phyloP scores from a whole-genome alignment of 2,797 vertebrate species.

The Darevskia nairensis region DNA sequence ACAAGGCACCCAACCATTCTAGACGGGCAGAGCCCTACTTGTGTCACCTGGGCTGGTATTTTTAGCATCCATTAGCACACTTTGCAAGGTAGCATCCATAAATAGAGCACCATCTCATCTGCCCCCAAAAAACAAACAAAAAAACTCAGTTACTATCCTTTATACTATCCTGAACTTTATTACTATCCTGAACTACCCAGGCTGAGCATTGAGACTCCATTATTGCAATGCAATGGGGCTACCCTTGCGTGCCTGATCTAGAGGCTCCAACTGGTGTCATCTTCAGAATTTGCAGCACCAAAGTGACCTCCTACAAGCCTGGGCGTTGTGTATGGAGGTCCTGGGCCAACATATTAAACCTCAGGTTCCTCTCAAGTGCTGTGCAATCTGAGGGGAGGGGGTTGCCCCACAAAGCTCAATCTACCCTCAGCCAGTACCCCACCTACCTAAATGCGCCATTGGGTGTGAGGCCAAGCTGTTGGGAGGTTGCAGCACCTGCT shows the following conservation, averaged over 20 bases:
- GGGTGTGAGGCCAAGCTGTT: too few relatives aligned
- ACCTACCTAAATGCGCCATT: too few relatives aligned
- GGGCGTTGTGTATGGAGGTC: too few relatives aligned
- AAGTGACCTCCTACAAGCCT: too few relatives aligned
- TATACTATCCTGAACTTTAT: too few relatives aligned
- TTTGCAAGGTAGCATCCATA: neutral
- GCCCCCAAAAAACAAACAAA: neutral
- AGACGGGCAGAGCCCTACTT: neutral
- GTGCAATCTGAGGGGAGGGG: neutral
- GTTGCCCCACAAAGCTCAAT: neutral
- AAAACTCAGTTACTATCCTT: neutral
- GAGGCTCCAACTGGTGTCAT: too few relatives aligned
- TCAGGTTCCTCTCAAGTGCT: neutral
- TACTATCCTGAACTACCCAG: too few relatives aligned
- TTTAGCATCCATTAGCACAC: constrained; percentile 16
- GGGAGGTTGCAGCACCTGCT: too few relatives aligned
- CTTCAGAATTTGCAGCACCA: too few relatives aligned
- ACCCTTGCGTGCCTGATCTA: too few relatives aligned
- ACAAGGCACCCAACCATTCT: neutral
- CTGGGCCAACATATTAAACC: neutral
- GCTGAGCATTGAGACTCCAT: too few relatives aligned
- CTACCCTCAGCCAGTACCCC: neutral
- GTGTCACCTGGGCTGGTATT: constrained; percentile 2
- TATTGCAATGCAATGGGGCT: too few relatives aligned
- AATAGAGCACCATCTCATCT: neutral